phyloP scores from a whole-genome alignment of 64 coral and sea anemone genomes.

The Montipora sp. region DNA sequence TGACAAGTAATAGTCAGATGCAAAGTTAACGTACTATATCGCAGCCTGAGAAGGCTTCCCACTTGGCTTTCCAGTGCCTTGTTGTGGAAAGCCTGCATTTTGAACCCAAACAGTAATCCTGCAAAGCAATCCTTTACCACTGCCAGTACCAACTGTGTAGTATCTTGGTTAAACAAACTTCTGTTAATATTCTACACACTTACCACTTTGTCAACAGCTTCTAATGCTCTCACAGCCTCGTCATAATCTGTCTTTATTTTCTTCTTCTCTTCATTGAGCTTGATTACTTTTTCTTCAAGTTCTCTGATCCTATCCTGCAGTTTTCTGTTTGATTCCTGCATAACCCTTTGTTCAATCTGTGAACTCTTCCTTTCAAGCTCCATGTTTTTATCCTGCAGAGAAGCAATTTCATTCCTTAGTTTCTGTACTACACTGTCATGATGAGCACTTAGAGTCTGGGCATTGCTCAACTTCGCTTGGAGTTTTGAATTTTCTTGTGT shows the following conservation, averaged over 20 bases:
- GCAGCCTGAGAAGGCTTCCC: too few relatives aligned
- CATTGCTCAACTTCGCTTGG: constrained; percentile 73
- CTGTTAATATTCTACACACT: constrained; percentile 24
- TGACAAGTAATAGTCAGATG: too few relatives aligned
- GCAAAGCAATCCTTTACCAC: too few relatives aligned
- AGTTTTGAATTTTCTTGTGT: constrained; percentile 85
- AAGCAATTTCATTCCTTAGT: constrained; percentile 57
- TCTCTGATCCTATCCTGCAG: constrained; percentile 84
- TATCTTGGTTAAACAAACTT: too few relatives aligned
- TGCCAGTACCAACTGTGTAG: too few relatives aligned
- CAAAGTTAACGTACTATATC: too few relatives aligned
- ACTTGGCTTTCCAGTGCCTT: too few relatives aligned
- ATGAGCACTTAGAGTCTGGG: constrained; percentile 60
- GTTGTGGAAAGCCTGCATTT: too few relatives aligned
- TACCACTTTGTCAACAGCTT: constrained; percentile 97
- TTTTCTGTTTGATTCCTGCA: constrained; percentile 53
- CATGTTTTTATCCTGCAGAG: constrained; percentile 65
- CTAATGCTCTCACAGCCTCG: constrained; percentile 94
- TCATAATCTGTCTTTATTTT: constrained; percentile 90
- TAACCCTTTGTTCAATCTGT: constrained; percentile 55
- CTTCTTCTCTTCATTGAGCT: constrained; percentile 73
- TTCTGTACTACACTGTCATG: constrained; percentile 40
- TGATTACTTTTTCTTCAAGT: constrained; percentile 82
- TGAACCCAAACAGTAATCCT: too few relatives aligned
- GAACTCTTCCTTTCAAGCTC: constrained; percentile 63